These are phyloP conservation scores for cattle (Bos taurus) DNA, from an alignment of 2,113 vertebrate genomes.

Conservation along the genomic window ARS-UCD2.0 NC_037331.1:76392001-76392500, in stretches of 20 bases:
- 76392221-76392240: not conserved
- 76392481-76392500: not conserved
- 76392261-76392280: not conserved
- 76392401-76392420: not conserved
- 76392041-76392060: not conserved
- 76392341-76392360: not conserved
- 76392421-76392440: accelerated
- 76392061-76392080: not conserved
- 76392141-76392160: not conserved
- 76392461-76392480: not conserved
- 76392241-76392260: not conserved
- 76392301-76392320: not conserved
- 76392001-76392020: not conserved
- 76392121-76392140: not conserved
- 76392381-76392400: no score
- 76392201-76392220: not conserved
- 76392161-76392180: not conserved
- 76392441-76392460: not conserved
- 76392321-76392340: not conserved
- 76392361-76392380: no score
- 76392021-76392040: not conserved
- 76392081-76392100: not conserved
- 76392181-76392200: not conserved
- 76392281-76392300: not conserved
- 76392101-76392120: not conserved